Conservation (phyloP, 2,113 vertebrate genomes). For the Nicator chloris region DNA sequence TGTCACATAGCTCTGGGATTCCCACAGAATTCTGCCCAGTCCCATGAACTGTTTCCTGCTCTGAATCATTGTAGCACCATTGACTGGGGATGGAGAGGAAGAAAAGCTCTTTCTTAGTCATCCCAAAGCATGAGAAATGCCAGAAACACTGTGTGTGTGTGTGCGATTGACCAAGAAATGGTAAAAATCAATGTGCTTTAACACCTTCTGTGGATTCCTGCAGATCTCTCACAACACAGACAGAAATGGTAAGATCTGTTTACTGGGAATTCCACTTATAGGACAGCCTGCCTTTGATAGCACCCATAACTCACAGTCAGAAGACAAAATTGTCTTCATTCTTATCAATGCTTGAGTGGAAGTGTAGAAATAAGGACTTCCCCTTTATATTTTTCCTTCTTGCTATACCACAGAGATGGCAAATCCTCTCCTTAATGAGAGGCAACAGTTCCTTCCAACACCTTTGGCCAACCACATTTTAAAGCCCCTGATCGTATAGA, state of each 20-base stretch:
- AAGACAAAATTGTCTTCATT: neutral
- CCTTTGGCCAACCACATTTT: neutral
- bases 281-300: neutral
- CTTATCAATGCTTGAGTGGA: neutral
- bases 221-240: neutral
- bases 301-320: neutral
- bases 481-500: neutral
- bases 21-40: neutral
- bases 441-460: neutral
- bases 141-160: neutral
- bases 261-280: neutral
- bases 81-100: neutral
- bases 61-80: neutral
- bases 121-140: neutral
- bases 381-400: neutral
- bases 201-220: neutral
- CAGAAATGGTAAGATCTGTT: neutral
- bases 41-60: neutral
- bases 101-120: neutral
- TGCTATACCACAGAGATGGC: neutral
- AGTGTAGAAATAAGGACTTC: neutral
- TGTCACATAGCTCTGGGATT: neutral
- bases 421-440: neutral
- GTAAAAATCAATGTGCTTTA: neutral
- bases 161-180: neutral